These are phyloP conservation scores for Leptinotarsa rubiginosa DNA, from an alignment of 2,888 invertebrate species.

Conservation along the genomic window DNA sequence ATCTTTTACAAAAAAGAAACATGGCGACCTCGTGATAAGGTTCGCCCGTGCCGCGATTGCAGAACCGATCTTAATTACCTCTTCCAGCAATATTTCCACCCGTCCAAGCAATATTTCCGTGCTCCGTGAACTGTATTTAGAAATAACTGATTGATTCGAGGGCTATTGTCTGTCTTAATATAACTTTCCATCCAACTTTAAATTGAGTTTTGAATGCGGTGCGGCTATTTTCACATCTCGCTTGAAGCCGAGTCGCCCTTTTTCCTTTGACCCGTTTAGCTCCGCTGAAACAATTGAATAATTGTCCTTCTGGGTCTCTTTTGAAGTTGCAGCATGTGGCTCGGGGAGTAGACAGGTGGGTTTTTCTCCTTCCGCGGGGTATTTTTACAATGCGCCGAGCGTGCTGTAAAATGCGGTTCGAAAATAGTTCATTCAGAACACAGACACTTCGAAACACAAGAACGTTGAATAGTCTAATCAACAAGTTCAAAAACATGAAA, in stretches of 20 bases:
- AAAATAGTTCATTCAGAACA: too few relatives aligned
- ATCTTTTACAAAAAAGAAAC: too few relatives aligned
- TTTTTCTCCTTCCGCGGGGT: too few relatives aligned
- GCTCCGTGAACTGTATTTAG: conserved; percentile 2
- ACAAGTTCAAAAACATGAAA: too few relatives aligned
- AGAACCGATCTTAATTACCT: background rate
- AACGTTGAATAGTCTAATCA: too few relatives aligned
- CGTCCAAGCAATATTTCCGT: background rate
- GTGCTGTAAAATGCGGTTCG: too few relatives aligned
- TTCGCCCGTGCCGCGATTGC: background rate
- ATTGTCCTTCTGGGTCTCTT: background rate
- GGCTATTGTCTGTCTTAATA: conserved; percentile 3
- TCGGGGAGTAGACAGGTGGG: too few relatives aligned
- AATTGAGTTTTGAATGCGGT: background rate
- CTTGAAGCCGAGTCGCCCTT: background rate
- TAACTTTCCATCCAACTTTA: conserved; percentile 3
- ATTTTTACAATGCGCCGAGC: too few relatives aligned
- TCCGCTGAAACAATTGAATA: background rate
- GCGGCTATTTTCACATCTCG: background rate
- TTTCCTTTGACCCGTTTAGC: background rate
- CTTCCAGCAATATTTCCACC: background rate
- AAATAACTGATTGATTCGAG: background rate
- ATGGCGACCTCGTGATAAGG: too few relatives aligned
- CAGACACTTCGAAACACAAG: too few relatives aligned
- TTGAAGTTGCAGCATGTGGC: background rate